Conservation (phyloP, 1,140 invertebrate species). For the Hycleus phaleratus region DNA sequence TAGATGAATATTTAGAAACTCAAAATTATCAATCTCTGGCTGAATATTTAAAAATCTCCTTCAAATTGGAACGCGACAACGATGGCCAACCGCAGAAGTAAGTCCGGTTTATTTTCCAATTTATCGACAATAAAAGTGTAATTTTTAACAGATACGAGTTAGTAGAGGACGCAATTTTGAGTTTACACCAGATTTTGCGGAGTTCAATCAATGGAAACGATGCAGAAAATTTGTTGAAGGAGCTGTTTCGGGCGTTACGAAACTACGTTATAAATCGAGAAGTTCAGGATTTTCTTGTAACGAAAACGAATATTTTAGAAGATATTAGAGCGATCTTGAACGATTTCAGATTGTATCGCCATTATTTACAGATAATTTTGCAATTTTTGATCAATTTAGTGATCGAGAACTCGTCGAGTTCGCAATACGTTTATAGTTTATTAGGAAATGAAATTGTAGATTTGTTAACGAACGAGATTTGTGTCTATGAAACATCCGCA, state of each 20-base stretch:
- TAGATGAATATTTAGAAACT: not conserved
- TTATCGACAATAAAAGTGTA: not conserved
- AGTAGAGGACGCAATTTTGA: not conserved
- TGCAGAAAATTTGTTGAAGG: conserved; percentile 6
- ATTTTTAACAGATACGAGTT: conserved; percentile 1
- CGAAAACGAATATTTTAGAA: conserved; percentile 4
- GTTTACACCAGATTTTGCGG: not conserved
- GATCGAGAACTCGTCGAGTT: conserved; percentile 15
- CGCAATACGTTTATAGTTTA: not conserved
- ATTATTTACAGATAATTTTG: conserved; percentile 20
- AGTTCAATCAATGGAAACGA: not conserved
- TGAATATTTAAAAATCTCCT: not conserved
- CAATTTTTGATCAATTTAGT: conserved; percentile 29
- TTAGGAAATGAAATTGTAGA: conserved; percentile 11
- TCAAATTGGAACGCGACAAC: not conserved
- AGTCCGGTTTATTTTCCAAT: not conserved
- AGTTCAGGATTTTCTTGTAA: conserved; percentile 14
- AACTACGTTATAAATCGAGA: conserved; percentile 16
- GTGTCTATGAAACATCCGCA: conserved; percentile 20
- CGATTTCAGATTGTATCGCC: not conserved
- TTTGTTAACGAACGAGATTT: conserved; percentile 14
- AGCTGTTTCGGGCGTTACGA: conserved; percentile 21
- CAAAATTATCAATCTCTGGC: not conserved
- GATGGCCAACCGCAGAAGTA: not conserved
- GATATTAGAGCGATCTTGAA: not conserved